phyloP scores from a whole-genome alignment of 2,113 vertebrate species.

The Laticauda laticaudata region DNA sequence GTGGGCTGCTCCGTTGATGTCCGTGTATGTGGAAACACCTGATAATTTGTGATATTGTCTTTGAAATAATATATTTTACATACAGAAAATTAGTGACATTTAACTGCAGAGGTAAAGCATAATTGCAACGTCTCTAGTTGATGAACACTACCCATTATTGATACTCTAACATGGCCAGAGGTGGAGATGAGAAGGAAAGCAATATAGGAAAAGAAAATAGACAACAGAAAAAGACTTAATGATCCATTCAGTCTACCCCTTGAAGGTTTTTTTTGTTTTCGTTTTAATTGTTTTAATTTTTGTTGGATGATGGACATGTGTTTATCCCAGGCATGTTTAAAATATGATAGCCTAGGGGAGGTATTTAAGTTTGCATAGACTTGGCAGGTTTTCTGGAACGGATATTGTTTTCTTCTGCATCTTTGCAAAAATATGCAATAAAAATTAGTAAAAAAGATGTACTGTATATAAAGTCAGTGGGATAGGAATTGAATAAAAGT shows the following conservation, averaged over 20 bases:
- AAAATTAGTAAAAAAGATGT: neutral
- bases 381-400: neutral
- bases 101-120: neutral
- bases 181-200: neutral
- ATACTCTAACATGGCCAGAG: neutral
- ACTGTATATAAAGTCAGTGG: neutral
- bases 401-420: neutral
- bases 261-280: neutral
- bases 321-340: neutral
- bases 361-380: neutral
- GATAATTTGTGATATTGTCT: neutral
- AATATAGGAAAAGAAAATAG: neutral
- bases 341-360: neutral
- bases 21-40: constrained; percentile 77
- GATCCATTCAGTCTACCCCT: neutral
- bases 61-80: neutral
- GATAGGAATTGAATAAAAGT: neutral
- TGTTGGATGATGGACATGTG: neutral
- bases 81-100: neutral
- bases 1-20: constrained; percentile 98
- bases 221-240: neutral
- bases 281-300: neutral
- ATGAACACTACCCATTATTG: neutral
- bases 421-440: neutral
- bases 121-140: neutral